Evolutionary conservation across 2,888 invertebrate genomes (phyloP), one percentile per base, ranked within the genome.

Genomic region (Nesidiocoris tenuis): DNA sequence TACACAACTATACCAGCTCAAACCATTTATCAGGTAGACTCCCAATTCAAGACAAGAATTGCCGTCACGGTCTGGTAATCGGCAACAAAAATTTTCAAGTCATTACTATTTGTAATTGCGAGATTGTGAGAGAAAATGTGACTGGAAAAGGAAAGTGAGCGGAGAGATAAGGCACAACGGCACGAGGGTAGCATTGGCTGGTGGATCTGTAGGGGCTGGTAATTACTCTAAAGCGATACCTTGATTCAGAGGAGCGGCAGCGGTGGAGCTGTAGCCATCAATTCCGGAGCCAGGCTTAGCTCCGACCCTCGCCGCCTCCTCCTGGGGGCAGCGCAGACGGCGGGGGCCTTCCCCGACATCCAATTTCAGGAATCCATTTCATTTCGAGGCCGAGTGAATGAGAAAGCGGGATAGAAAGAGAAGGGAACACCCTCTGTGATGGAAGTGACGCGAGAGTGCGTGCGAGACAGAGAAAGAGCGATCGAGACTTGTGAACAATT

Each of bases 341-440:
- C 17, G 5, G 39, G 39, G 59, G 25, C 39, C 77, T n/a, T 54
- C 66, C 25, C 70, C 70, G 64, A 75, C 77, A 70, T 75, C 75
- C 75, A 70, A 75, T 75, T 77, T 75, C 77, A 77, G 74, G 77
- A 77, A 68, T 77, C 77, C 77, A 77, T 77, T 77, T 77, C 77
- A 77, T 77, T 77, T 77, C 77, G 75, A 61, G 75, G 65, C 63
- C 71, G 70, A 70, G 70, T 18, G 71, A 71, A 65, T 68, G 68
- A 66, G 66, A 65, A 22, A 54, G 64, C 39, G 39, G 12, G 39
- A 39, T 39, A 39, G 39, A 64, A 55, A 67, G 67, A 67, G 25
- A 19, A 3, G 19, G 19, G 59, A 59, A 59, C 3, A n/a, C 3
- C 59, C 7, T 16, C n/a, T 2, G 59, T 59, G 19, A 39, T 39